Evolutionary conservation across 2,888 invertebrate species (phyloP).

Genomic region (Cybosia mesomella): DNA sequence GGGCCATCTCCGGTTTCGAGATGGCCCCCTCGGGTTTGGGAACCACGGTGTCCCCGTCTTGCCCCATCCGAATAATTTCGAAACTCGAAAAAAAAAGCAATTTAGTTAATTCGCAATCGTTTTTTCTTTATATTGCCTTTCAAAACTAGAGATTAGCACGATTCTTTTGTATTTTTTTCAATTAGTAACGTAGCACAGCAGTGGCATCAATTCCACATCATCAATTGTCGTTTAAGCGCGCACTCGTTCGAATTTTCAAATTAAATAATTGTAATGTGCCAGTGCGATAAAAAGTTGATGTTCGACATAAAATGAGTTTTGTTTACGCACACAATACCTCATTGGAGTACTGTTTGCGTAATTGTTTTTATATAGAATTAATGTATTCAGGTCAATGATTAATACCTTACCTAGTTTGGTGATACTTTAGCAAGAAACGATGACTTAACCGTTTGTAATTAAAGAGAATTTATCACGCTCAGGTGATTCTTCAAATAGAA

Average conservation of each 20-base stretch:
- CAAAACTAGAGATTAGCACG: neutral
- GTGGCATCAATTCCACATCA: constrained; percentile 11
- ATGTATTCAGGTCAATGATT: constrained; percentile 54
- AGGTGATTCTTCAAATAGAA: neutral
- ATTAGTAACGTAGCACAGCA: neutral
- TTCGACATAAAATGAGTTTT: constrained; percentile 43
- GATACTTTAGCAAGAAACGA: constrained; percentile 40
- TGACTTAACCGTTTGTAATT: constrained; percentile 35
- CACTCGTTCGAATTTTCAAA: constrained; percentile 17
- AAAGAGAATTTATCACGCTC: constrained; percentile 14
- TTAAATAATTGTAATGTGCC: constrained; percentile 32
- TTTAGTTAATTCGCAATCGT: neutral
- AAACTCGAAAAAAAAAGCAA: neutral
- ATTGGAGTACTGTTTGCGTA: constrained; percentile 44
- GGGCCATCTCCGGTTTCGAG: too few species aligned
- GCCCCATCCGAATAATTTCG: neutral
- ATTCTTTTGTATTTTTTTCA: neutral
- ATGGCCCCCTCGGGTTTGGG: too few species aligned
- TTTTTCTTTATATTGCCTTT: neutral
- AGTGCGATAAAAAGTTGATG: constrained; percentile 37
- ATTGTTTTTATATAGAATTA: constrained; percentile 49
- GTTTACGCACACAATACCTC: constrained; percentile 42
- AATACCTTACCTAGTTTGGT: constrained; percentile 43
- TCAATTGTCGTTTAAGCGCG: constrained; percentile 14
- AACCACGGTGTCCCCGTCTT: too few species aligned